These are phyloP conservation scores for Enteromius fasciolatus DNA, from an alignment of 2,797 vertebrate genomes.

Conservation along the genomic window DNA sequence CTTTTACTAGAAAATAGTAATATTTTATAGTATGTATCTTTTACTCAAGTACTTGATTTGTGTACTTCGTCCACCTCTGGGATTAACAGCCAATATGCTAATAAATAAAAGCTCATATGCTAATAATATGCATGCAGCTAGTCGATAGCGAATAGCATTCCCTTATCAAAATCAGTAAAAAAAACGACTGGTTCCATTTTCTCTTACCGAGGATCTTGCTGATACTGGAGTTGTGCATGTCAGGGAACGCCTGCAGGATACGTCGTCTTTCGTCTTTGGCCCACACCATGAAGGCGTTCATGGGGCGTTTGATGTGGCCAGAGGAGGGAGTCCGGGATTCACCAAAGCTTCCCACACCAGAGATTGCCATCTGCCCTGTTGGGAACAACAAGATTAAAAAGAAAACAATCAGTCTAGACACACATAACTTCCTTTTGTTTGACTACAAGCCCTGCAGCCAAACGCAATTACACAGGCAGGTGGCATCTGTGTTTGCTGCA, in stretches of 20 bases:
- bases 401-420: constrained; percentile 26
- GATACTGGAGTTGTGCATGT: constrained; percentile 99
- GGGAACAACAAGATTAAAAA: constrained; percentile 39
- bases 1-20: too few species aligned
- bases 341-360: constrained; percentile 80
- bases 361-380: constrained; percentile 68
- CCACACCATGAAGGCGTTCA: constrained; percentile 99
- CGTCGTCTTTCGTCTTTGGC: constrained; percentile 95
- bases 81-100: background rate
- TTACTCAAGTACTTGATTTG: too few species aligned
- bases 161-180: background rate
- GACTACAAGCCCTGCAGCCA: constrained; percentile 11
- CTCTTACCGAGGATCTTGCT: constrained; percentile 92
- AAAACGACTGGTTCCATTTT: background rate
- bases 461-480: constrained; percentile 24
- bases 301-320: constrained; percentile 96
- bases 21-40: too few species aligned
- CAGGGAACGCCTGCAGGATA: constrained; percentile 94
- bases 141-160: background rate
- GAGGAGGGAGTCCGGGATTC: constrained; percentile 85
- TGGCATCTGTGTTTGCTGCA: constrained; percentile 16
- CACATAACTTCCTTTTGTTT: constrained; percentile 20
- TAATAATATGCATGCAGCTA: background rate
- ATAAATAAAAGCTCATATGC: background rate
- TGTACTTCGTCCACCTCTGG: too few species aligned